Evolutionary conservation across 1,140 invertebrate genomes (phyloP), one percentile per base, ranked within the genome.

Genomic region (Coptotermes formosanus): DNA sequence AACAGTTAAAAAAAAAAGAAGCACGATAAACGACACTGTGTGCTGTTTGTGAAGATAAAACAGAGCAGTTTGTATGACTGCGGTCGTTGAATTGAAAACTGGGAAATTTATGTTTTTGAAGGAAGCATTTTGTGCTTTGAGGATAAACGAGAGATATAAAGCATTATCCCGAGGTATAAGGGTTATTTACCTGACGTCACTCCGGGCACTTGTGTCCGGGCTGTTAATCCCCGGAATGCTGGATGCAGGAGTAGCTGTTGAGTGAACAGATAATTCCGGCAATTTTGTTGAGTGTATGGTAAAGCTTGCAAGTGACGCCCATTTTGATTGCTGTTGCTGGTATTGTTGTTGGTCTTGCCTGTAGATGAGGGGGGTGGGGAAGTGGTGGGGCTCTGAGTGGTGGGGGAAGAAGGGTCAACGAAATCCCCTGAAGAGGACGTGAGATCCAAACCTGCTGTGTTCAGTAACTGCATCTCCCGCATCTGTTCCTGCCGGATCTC

Each of bases 401-500:
- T 64, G 59, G 75, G 52, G 32, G 85, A 85, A 32, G 38, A 30
- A 19, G 85, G 25, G 7, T 52, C 44, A 9, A 44, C 85, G n/a
- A 75, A 9, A 38, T 82, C 86, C 38, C 81, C 88, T 59, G 86
- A 45, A 44, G 64, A 25, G 32, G 52, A n/a, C 38, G 69, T 59
- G 25, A 84, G 43, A 14, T 44, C 85, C 64, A 82, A 30, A 21
- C 43, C 88, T 44, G 89, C 90, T 30, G 92, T 91, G 83, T 91
- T 93, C 88, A 96, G 92, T 81, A 95, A 94, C 90, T 96, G 95
- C 95, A 97, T 95, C 90, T 97, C 96, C 91, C 96, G 93, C 93
- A 97, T 95, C 90, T 97, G 96, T 89, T 97, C 95, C 89, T 96
- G 95, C 87, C 96, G 90, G 87, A 97, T 97, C 88, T 96, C 96